Percentiles rank a stretch among this genome's conserved stretches.
Conservation (phyloP, 2,797 vertebrate species). For the Perdix hodgsoniae region DNA sequence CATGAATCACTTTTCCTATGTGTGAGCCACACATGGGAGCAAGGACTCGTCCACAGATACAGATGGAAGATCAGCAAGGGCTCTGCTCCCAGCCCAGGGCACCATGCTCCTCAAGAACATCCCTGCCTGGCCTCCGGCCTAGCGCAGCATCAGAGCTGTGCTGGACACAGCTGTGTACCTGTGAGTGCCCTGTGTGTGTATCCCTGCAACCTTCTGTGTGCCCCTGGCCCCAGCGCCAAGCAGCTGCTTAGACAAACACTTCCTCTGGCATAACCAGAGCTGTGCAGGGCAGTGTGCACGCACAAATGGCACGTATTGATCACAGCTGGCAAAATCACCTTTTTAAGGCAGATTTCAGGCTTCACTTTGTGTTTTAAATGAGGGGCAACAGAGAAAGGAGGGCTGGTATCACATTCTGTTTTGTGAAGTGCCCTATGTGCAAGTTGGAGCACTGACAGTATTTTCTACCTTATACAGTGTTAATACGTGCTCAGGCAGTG, state of each 20-base stretch:
- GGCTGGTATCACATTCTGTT: not conserved
- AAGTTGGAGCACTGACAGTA: not conserved
- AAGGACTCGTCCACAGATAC: accelerated
- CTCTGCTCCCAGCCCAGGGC: not conserved
- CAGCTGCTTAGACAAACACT: not conserved
- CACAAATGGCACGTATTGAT: accelerated
- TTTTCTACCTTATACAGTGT: not conserved
- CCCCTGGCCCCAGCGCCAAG: not conserved
- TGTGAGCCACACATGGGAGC: not conserved
- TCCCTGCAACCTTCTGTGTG: not conserved
- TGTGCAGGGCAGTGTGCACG: not conserved
- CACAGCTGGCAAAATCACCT: not conserved
- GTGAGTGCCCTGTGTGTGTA: not conserved
- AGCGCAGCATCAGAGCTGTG: not conserved
- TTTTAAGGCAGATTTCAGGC: not conserved
- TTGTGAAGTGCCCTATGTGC: not conserved
- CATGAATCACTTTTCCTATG: accelerated
- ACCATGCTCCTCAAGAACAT: not conserved
- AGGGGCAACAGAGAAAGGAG: not conserved
- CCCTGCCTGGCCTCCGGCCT: accelerated
- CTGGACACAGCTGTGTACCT: not conserved
- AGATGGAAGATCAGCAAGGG: not conserved
- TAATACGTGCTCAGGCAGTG: not conserved
- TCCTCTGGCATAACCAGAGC: not conserved
- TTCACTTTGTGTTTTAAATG: not conserved